Conservation (phyloP, 2,888 invertebrate species). For the Hydropsyche betteni region DNA sequence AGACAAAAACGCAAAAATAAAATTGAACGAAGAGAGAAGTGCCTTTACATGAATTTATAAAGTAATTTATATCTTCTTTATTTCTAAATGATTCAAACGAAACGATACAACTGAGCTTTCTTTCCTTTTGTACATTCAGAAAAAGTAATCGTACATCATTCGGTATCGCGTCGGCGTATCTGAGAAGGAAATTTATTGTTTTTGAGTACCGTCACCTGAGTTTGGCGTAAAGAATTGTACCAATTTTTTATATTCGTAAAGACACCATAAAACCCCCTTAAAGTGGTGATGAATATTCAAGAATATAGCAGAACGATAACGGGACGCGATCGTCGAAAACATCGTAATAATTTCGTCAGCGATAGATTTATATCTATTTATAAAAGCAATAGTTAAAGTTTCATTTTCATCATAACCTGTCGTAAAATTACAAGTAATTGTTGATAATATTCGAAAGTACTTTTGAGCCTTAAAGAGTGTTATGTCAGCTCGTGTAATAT, state of each 20-base stretch:
- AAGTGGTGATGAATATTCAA: background rate
- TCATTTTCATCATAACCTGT: too few species aligned
- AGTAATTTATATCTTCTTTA: too few species aligned
- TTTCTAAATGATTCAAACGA: too few species aligned
- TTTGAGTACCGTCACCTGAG: background rate
- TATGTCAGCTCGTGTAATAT: too few species aligned
- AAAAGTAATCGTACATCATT: conserved; percentile 16
- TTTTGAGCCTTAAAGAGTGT: too few species aligned
- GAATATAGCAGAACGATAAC: background rate
- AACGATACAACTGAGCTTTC: too few species aligned
- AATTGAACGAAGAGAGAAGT: too few species aligned
- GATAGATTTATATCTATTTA: too few species aligned
- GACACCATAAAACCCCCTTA: background rate
- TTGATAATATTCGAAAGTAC: too few species aligned
- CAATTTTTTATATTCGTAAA: conserved; percentile 3
- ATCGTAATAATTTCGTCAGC: background rate
- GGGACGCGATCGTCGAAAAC: background rate
- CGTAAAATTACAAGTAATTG: background rate
- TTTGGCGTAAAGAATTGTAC: conserved; percentile 2
- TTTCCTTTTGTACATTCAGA: background rate
- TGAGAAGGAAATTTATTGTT: conserved; percentile 8
- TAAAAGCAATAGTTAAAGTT: too few species aligned
- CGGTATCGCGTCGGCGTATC: conserved; percentile 6
- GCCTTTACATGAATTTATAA: too few species aligned
- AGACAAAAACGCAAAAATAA: too few species aligned